Evolutionary conservation across 1,140 invertebrate genomes (phyloP), one percentile per base, ranked within the genome.

Genomic region (Drosophila varians): DNA sequence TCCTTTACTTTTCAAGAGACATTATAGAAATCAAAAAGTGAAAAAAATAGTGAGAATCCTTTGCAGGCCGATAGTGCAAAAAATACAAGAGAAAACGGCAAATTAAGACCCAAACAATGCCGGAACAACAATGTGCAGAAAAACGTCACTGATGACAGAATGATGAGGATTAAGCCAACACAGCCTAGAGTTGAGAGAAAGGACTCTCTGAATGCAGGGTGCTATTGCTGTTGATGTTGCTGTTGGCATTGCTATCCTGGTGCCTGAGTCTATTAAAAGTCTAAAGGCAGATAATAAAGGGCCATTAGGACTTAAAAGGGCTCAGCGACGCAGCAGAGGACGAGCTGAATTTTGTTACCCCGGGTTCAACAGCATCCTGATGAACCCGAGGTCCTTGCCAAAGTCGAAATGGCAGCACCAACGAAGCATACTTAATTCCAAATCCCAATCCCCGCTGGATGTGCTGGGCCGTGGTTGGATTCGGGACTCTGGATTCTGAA

Each of bases 211-310:
- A 31, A 31, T 31, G 28, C 28, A 31, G 34, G 16, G 52, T 43
- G 47, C 43, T 46, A 23, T 36, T 38, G 16, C 47, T 43, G 51
- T 8, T 53, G 52, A 36, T 65, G 61, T 65, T 36, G 16, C 47
- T n/a, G n/a, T n/a, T n/a, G n/a, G n/a, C 23, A 38, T 9, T 53
- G 52, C 36, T 65, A 60, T 65, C 66, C 77, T 77, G 77, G 74
- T 68, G 75, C 70, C 77, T 72, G 87, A 90, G 87, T 90, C 87
- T 90, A 90, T 90, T 90, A 90, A 90, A 90, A 90, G 87, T 90
- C 87, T 90, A 90, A 90, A 90, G 87, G 87, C 87, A 90, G 87
- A 90, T 90, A 90, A 90, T 90, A 90, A 90, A 90, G 87, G 88
- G 82, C 87, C 87, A 90, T 90, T 90, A 90, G 87, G 82, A 88